Percentiles rank a stretch among this genome's conserved stretches.
Conservation (phyloP, 2,888 invertebrate species). For the Himalopsyche anomala region DNA sequence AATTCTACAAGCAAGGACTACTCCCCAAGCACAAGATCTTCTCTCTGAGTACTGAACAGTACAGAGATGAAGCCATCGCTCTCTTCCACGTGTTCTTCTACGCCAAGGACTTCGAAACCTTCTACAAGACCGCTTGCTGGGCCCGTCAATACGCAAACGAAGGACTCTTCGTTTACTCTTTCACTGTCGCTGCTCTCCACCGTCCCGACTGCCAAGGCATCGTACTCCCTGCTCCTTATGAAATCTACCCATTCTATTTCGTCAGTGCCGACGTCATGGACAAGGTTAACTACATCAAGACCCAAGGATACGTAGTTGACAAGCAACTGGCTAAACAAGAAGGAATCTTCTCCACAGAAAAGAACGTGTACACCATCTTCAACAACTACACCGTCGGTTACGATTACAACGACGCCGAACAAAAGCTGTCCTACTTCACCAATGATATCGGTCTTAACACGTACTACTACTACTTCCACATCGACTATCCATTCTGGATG, state of each 20-base stretch:
- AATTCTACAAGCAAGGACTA: conserved; percentile 67
- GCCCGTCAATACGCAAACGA: conserved; percentile 83
- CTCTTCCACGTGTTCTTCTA: conserved; percentile 82
- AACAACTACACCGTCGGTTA: conserved; percentile 79
- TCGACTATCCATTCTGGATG: conserved; percentile 81
- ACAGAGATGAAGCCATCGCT: conserved; percentile 80
- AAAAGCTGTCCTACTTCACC: conserved; percentile 80
- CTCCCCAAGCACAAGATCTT: conserved; percentile 79
- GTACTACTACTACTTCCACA: conserved; percentile 81
- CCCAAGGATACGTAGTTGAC: conserved; percentile 72
- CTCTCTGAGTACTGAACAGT: conserved; percentile 75
- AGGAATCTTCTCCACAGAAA: conserved; percentile 70
- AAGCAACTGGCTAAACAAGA: conserved; percentile 72
- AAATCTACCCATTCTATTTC: conserved; percentile 84
- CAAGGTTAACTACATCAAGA: conserved; percentile 77
- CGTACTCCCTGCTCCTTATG: conserved; percentile 83
- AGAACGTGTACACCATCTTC: conserved; percentile 78
- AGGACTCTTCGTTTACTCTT: conserved; percentile 81
- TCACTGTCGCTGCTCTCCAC: conserved; percentile 79
- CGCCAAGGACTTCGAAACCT: conserved; percentile 83
- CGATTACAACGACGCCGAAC: conserved; percentile 6
- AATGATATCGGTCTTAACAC: conserved; percentile 83
- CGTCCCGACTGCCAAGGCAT: conserved; percentile 81
- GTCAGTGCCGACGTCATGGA: conserved; percentile 82
- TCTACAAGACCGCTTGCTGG: conserved; percentile 82